phyloP scores from a whole-genome alignment of 2,888 invertebrate species.

The Ichneumon xanthorius region DNA sequence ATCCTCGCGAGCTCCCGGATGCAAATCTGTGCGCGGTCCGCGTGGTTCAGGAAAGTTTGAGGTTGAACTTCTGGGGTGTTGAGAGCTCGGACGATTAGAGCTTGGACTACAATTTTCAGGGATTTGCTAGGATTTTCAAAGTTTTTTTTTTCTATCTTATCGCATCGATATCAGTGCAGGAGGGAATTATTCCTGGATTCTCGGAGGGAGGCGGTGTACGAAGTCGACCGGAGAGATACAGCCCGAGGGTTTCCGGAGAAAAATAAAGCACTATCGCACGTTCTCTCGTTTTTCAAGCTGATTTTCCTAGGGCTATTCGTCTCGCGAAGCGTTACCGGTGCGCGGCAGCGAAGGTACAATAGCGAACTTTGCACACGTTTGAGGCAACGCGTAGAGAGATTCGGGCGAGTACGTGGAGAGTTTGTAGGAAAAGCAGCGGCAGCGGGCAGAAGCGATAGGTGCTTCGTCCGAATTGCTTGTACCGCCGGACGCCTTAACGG shows the following conservation, averaged over 20 bases:
- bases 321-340: slow-evolving; percentile 47
- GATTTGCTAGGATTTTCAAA: slow-evolving; percentile 46
- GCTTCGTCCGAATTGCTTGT: slow-evolving; percentile 76
- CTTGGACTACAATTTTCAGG: slow-evolving; percentile 28
- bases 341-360: slow-evolving; percentile 37
- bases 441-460: slow-evolving; percentile 60
- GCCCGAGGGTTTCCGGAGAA: slow-evolving; percentile 6
- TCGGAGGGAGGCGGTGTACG: not conserved
- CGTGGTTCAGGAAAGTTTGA: slow-evolving; percentile 18
- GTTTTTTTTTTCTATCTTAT: slow-evolving; percentile 24
- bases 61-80: not conserved
- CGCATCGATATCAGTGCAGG: slow-evolving; percentile 13
- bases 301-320: slow-evolving; percentile 62
- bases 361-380: slow-evolving; percentile 42
- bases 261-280: slow-evolving; percentile 33
- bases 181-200: slow-evolving; percentile 1
- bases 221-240: not conserved
- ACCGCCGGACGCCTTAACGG: slow-evolving; percentile 69
- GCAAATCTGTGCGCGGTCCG: slow-evolving; percentile 72
- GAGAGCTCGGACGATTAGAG: slow-evolving; percentile 30
- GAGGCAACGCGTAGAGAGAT: slow-evolving; percentile 46
- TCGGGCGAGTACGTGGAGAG: slow-evolving; percentile 28
- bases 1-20: slow-evolving; percentile 72
- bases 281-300: slow-evolving; percentile 62
- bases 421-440: slow-evolving; percentile 26